Percentiles rank a stretch among this genome's conserved stretches.
Evolutionary conservation across 1,140 invertebrate species (phyloP).

Genomic region (Lordiphosa stackelbergi): DNA sequence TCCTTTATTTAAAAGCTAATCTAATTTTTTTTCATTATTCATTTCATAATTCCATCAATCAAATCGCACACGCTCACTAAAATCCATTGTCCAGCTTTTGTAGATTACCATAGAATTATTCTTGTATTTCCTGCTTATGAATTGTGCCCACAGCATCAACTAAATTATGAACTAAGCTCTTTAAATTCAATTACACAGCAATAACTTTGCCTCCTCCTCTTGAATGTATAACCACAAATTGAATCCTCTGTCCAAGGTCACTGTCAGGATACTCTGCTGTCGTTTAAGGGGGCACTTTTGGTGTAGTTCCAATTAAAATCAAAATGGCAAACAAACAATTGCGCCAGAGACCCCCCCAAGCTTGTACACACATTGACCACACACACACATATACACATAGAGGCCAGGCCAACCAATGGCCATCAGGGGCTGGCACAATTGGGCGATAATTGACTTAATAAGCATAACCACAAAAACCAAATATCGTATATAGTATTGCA

Average conservation of each 20-base stretch:
- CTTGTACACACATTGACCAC: background rate
- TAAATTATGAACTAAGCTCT: constrained; percentile 33
- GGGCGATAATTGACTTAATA: constrained; percentile 73
- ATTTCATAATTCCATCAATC: too few relatives aligned
- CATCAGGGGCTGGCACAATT: constrained; percentile 36
- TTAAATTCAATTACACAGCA: constrained; percentile 36
- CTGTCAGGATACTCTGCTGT: constrained; percentile 3
- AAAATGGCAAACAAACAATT: constrained; percentile 60
- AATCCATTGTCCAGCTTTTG: too few relatives aligned
- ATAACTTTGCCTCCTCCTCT: background rate
- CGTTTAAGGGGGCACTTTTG: constrained; percentile 16
- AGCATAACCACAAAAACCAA: constrained; percentile 67
- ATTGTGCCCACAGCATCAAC: background rate
- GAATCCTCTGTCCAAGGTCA: constrained; percentile 3
- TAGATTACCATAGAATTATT: too few relatives aligned
- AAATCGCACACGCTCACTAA: too few relatives aligned
- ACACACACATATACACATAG: background rate
- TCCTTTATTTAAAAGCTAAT: too few relatives aligned
- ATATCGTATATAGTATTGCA: constrained; percentile 30
- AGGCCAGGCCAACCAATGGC: background rate
- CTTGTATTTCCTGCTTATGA: too few relatives aligned
- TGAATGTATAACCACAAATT: background rate
- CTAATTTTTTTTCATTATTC: too few relatives aligned
- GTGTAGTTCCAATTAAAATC: constrained; percentile 61
- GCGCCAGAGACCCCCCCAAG: constrained; percentile 7